These are phyloP conservation scores for Dynastes hyllus DNA, from an alignment of 2,888 invertebrate genomes.

Conservation along the genomic window DNA sequence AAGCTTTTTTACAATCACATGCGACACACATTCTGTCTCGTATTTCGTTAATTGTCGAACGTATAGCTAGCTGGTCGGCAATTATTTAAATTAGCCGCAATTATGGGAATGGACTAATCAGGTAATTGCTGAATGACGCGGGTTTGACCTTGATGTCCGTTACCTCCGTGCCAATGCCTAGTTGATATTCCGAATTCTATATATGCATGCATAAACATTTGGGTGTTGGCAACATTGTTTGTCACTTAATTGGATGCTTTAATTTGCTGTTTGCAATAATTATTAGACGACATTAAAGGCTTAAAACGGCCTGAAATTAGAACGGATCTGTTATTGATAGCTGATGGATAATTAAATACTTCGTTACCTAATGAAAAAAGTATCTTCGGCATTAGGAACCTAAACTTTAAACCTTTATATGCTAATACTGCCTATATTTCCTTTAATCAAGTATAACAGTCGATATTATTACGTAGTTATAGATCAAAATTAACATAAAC, in stretches of 20 bases:
- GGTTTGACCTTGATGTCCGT: slow-evolving; percentile 31
- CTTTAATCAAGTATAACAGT: too few species aligned
- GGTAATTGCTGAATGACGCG: slow-evolving; percentile 43
- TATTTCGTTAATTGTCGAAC: slow-evolving; percentile 25
- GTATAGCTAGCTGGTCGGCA: slow-evolving; percentile 14
- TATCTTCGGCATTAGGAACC: neutral
- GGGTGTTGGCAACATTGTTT: slow-evolving; percentile 38
- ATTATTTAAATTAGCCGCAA: slow-evolving; percentile 41
- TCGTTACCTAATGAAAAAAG: neutral
- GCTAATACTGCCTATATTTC: too few species aligned
- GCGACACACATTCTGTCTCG: neutral
- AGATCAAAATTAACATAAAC: too few species aligned
- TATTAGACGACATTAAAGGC: neutral
- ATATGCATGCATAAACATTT: slow-evolving; percentile 31
- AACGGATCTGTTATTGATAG: neutral
- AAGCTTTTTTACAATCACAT: too few species aligned
- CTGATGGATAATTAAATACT: neutral
- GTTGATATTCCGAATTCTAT: slow-evolving; percentile 41
- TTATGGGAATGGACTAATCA: slow-evolving; percentile 41
- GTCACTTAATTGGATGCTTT: slow-evolving; percentile 38
- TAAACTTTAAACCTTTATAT: too few species aligned
- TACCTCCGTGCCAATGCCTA: slow-evolving; percentile 18
- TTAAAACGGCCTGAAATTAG: neutral
- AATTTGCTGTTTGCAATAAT: slow-evolving; percentile 19
- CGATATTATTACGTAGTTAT: too few species aligned